A percentile compares a stretch with the other conserved stretches of the same genome.
These are phyloP conservation scores for Noctilio leporinus DNA, from an alignment of 2,113 vertebrate species.

Conservation along the genomic window DNA sequence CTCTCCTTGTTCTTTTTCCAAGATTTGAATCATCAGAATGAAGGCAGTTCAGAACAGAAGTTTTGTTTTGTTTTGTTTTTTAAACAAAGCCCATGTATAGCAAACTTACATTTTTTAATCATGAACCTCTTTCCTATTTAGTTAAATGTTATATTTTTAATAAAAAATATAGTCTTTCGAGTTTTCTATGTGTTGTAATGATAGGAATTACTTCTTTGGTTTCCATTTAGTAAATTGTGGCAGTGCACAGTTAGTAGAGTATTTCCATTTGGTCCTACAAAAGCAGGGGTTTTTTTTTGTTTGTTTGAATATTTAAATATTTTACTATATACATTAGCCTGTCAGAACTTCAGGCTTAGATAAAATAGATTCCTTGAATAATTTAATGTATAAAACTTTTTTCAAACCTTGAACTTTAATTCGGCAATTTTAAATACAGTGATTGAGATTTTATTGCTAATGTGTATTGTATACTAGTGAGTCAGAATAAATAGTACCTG, in stretches of 20 bases:
- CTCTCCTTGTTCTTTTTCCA: background rate
- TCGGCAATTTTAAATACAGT: background rate
- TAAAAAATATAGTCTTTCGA: background rate
- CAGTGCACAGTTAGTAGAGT: background rate
- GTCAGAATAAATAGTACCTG: background rate
- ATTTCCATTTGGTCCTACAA: background rate
- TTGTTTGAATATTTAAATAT: background rate
- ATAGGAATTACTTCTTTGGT: background rate
- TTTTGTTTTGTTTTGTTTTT: too few species aligned
- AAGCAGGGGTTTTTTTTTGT: background rate
- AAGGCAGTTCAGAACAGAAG: background rate
- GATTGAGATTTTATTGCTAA: background rate
- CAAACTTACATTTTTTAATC: constrained; percentile 4
- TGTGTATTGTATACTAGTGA: background rate
- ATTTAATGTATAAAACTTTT: background rate
- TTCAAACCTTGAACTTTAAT: background rate
- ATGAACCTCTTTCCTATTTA: background rate
- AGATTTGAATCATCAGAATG: background rate
- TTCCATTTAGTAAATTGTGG: background rate
- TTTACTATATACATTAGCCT: background rate
- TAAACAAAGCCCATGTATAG: background rate
- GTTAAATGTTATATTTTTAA: constrained; percentile 3
- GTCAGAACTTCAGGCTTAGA: background rate
- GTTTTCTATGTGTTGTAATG: background rate
- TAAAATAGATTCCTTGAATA: background rate